Percentiles rank a stretch among this genome's conserved stretches.
phyloP scores from a whole-genome alignment of 1,140 invertebrate species.

The Berghia stephanieae region DNA sequence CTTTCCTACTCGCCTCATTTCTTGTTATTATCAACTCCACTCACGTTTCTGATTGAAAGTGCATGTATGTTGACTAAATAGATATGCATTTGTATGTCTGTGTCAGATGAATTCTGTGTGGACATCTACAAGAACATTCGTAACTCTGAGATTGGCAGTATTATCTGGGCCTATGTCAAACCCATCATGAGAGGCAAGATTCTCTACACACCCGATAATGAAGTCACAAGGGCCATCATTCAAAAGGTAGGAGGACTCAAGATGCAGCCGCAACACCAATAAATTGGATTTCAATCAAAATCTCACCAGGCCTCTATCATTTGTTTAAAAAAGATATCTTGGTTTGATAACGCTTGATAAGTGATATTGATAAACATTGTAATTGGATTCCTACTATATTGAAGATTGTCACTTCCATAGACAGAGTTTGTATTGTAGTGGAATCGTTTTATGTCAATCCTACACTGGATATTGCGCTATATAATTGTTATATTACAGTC shows the following conservation, averaged over 20 bases:
- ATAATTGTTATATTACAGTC: too few species aligned
- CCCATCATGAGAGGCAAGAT: constrained; percentile 68
- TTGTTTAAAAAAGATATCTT: background rate
- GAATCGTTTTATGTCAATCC: too few species aligned
- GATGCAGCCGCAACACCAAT: background rate
- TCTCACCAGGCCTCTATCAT: too few species aligned
- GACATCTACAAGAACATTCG: constrained; percentile 61
- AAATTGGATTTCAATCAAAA: too few species aligned
- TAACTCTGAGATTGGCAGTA: constrained; percentile 55
- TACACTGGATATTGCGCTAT: too few species aligned
- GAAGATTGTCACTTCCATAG: too few species aligned
- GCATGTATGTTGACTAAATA: too few species aligned
- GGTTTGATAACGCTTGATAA: background rate
- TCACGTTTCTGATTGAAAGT: too few species aligned
- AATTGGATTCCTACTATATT: background rate
- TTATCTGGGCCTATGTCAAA: constrained; percentile 68
- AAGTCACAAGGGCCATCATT: constrained; percentile 56
- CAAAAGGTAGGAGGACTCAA: constrained; percentile 42
- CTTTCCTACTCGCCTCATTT: too few species aligned
- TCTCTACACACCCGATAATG: constrained; percentile 64
- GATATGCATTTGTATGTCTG: background rate
- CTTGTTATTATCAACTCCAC: too few species aligned
- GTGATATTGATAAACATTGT: background rate
- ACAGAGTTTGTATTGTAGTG: too few species aligned
- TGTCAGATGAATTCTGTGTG: constrained; percentile 61